Conservation (phyloP, 2,888 invertebrate species). For the Rhimphoctona megacephalus region DNA sequence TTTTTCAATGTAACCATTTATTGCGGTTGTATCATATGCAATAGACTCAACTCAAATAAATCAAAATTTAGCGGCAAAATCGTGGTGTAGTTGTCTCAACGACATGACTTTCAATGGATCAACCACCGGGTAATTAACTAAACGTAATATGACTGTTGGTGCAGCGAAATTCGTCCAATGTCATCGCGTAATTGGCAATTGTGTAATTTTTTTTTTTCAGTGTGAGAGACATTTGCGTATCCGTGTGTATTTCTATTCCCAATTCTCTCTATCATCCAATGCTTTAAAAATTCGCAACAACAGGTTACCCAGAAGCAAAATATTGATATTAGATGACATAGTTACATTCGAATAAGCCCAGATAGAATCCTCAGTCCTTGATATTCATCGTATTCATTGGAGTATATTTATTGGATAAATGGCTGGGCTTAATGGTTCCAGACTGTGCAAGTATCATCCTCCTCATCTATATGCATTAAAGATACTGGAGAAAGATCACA, state of each 20-base stretch:
- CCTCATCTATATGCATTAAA: conserved; percentile 7
- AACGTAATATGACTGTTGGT: no score
- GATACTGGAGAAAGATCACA: neutral
- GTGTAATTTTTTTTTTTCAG: no score
- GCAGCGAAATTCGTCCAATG: no score
- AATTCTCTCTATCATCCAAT: neutral
- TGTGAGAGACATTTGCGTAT: neutral
- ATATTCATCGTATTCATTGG: conserved; percentile 39
- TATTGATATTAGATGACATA: conserved; percentile 34
- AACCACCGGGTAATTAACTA: no score
- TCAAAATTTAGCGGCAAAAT: no score
- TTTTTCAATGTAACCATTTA: no score
- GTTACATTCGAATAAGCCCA: neutral
- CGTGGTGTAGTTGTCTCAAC: no score
- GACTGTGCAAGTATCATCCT: neutral
- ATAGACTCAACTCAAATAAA: no score
- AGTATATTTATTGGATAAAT: conserved; percentile 32
- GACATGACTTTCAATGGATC: no score
- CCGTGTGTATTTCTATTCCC: neutral
- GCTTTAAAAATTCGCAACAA: conserved; percentile 22
- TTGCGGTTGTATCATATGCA: no score
- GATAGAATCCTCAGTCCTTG: conserved; percentile 6
- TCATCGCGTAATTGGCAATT: no score
- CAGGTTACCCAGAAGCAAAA: conserved; percentile 10
- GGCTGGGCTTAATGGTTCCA: neutral